These are phyloP conservation scores for Zaprionus gabonicus DNA, from an alignment of 1,140 invertebrate species.

Conservation along the genomic window DNA sequence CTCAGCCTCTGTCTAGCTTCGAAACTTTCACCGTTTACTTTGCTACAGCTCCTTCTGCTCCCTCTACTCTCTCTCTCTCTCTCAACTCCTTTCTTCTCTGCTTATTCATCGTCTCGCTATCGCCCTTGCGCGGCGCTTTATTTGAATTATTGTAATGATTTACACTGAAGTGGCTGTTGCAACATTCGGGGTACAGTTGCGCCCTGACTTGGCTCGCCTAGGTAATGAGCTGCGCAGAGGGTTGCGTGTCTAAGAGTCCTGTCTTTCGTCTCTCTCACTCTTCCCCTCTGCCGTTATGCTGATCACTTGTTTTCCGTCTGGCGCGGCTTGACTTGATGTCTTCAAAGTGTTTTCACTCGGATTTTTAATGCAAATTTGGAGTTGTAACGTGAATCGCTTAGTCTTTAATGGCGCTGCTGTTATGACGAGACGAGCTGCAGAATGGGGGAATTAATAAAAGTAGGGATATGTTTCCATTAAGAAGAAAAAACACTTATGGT, in stretches of 20 bases:
- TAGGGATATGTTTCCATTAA: too few relatives aligned
- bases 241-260: conserved; percentile 27
- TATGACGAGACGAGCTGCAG: not conserved
- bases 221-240: conserved; percentile 40
- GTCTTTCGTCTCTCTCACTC: conserved; percentile 23
- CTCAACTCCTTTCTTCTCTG: not conserved
- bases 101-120: not conserved
- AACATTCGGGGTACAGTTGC: conserved; percentile 46
- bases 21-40: conserved; percentile 67
- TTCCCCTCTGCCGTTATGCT: conserved; percentile 12
- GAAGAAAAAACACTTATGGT: not conserved
- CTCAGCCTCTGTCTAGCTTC: conserved; percentile 35
- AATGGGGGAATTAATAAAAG: not conserved
- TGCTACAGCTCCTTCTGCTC: conserved; percentile 9
- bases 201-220: conserved; percentile 11
- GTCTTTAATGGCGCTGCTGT: not conserved
- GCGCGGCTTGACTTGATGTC: conserved; percentile 27
- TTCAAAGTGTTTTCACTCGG: conserved; percentile 4
- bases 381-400: not conserved
- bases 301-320: conserved; percentile 36
- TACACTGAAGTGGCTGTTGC: conserved; percentile 59
- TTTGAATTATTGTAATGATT: conserved; percentile 77
- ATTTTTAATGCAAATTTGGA: conserved; percentile 24
- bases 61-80: not conserved
- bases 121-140: conserved; percentile 28